These are phyloP conservation scores for Eolophus roseicapilla DNA, from an alignment of 2,113 vertebrate species.

Conservation along the genomic window DNA sequence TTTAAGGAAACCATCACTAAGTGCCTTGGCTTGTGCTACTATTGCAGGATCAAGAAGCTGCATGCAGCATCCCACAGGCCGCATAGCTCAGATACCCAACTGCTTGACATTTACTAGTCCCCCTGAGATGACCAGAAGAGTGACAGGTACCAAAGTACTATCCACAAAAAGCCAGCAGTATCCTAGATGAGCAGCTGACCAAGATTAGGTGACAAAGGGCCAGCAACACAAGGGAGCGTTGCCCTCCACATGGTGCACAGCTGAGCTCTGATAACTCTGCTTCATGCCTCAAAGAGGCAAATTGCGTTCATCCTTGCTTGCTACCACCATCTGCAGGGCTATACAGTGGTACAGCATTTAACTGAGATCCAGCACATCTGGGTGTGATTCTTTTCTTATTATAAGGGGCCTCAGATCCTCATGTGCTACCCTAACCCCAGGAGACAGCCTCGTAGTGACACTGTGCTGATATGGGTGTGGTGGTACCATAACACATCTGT, in stretches of 20 bases:
- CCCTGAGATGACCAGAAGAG: no score
- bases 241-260: neutral
- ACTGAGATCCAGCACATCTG: neutral
- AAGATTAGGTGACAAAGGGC: neutral
- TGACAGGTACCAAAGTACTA: neutral
- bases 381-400: accelerated
- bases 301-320: accelerated
- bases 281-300: neutral
- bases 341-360: neutral
- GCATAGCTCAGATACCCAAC: neutral
- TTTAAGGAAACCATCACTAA: neutral
- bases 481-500: accelerated
- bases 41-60: neutral
- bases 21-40: neutral
- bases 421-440: no score
- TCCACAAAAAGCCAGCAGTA: neutral
- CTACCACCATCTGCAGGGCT: accelerated
- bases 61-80: accelerated
- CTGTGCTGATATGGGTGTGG: accelerated
- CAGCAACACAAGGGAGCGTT: neutral
- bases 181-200: neutral
- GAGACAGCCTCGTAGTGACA: accelerated
- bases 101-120: neutral
- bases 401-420: neutral
- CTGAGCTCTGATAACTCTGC: neutral